A percentile compares a stretch with the other conserved stretches of the same genome.
Evolutionary conservation across 2,113 vertebrate genomes (phyloP).

Genomic region (Scatophagus argus): DNA sequence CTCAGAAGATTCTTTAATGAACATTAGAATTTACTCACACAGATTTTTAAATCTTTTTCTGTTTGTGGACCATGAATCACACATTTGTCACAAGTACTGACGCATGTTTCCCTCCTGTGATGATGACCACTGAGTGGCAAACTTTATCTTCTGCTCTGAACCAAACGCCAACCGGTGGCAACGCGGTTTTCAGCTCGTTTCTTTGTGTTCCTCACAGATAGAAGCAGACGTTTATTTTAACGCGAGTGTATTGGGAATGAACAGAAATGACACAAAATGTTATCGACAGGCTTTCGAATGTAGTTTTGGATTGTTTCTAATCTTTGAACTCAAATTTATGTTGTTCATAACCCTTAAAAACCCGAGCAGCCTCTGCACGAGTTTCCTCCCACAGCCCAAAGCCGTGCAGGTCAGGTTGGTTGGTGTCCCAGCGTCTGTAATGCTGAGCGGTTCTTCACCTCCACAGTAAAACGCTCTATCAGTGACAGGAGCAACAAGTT

Average conservation of each 20-base stretch:
- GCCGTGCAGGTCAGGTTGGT: too few relatives aligned
- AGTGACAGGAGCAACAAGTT: too few relatives aligned
- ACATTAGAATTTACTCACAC: background rate
- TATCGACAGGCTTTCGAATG: background rate
- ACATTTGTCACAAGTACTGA: background rate
- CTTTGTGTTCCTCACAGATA: background rate
- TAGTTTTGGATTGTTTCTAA: background rate
- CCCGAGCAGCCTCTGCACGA: too few relatives aligned
- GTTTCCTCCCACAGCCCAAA: too few relatives aligned
- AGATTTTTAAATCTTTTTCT: background rate
- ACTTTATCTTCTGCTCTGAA: conserved; percentile 22
- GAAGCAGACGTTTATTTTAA: background rate
- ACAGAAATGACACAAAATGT: background rate
- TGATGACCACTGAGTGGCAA: conserved; percentile 4
- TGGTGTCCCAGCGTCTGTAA: too few relatives aligned
- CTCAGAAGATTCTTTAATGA: background rate
- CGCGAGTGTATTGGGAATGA: background rate
- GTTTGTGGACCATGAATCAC: background rate
- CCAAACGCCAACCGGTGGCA: background rate
- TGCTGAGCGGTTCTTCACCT: too few relatives aligned
- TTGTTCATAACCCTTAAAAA: background rate
- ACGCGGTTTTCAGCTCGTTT: background rate
- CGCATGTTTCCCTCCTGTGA: background rate
- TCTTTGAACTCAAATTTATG: background rate
- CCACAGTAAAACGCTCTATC: too few relatives aligned